Evolutionary conservation across 2,797 vertebrate species (phyloP).

Genomic region (Bovichtus diacanthus): DNA sequence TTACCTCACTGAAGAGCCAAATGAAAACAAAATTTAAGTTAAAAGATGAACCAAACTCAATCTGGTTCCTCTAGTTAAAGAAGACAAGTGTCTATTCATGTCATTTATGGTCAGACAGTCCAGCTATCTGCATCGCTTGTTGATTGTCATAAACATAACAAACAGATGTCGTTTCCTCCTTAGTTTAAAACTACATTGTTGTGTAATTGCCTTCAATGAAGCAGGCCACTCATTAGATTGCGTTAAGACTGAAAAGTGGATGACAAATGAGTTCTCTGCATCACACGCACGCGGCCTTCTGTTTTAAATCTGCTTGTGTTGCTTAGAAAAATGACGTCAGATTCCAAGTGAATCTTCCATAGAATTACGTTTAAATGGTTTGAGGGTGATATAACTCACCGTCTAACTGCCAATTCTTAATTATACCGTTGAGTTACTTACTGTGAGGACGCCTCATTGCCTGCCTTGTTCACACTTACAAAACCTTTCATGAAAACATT

Average conservation of each 20-base stretch:
- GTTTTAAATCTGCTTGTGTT: background rate
- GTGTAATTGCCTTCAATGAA: constrained; percentile 32
- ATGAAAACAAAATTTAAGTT: constrained; percentile 85
- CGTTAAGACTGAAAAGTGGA: constrained; percentile 15
- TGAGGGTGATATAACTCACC: constrained; percentile 15
- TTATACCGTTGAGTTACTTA: constrained; percentile 20
- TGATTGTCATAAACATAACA: constrained; percentile 62
- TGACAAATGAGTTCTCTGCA: constrained; percentile 10
- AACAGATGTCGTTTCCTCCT: constrained; percentile 45
- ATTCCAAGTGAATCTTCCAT: constrained; percentile 19
- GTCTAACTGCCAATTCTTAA: background rate
- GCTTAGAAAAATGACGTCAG: constrained; percentile 20
- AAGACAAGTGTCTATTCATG: constrained; percentile 70
- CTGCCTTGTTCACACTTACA: constrained; percentile 43
- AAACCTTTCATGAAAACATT: constrained; percentile 48
- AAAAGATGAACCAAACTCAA: constrained; percentile 86
- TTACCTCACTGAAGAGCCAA: constrained; percentile 76
- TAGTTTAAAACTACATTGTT: constrained; percentile 47
- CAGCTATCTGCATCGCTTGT: constrained; percentile 84
- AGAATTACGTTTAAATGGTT: background rate
- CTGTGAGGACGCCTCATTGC: constrained; percentile 31
- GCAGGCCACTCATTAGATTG: constrained; percentile 24
- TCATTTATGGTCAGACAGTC: constrained; percentile 83
- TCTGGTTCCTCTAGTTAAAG: constrained; percentile 78
- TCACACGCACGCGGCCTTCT: background rate